Evolutionary conservation across 2,113 vertebrate species (phyloP).

Genomic region (Halcyon senegalensis): DNA sequence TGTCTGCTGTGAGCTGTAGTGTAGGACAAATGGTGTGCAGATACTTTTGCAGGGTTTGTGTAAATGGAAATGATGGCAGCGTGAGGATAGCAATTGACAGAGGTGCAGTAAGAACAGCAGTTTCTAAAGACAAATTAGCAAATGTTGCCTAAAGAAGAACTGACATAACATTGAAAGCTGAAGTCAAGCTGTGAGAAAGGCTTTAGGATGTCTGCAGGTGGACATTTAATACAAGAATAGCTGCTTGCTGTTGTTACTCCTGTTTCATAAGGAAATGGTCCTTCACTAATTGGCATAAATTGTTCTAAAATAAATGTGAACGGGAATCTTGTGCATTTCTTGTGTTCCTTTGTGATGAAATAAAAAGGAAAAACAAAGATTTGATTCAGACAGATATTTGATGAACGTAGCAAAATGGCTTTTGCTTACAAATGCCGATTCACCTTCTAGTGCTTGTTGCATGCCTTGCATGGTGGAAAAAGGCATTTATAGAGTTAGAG

Average conservation of each 20-base stretch:
- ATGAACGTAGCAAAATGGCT: neutral
- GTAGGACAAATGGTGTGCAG: neutral
- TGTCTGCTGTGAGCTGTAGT: neutral
- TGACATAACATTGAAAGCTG: conserved; percentile 27
- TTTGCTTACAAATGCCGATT: conserved; percentile 14
- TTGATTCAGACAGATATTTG: neutral
- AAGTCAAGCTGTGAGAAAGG: conserved; percentile 56
- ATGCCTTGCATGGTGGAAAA: neutral
- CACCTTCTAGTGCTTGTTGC: neutral
- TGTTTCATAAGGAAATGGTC: conserved; percentile 56
- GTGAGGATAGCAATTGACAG: neutral
- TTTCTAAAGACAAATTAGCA: conserved; percentile 48
- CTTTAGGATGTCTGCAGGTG: conserved; percentile 57
- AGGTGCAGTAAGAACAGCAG: neutral
- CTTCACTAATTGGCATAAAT: conserved; percentile 58
- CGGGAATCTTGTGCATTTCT: neutral
- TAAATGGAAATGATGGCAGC: neutral
- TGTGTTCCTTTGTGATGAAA: conserved; percentile 1
- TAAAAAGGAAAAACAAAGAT: conserved; percentile 25
- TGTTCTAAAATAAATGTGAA: conserved; percentile 49
- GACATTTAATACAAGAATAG: conserved; percentile 36
- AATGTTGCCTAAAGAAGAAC: neutral
- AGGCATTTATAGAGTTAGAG: neutral
- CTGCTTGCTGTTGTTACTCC: neutral
- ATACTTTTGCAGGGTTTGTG: neutral